Conservation (phyloP, 1,140 invertebrate species). For the Periplaneta americana region DNA sequence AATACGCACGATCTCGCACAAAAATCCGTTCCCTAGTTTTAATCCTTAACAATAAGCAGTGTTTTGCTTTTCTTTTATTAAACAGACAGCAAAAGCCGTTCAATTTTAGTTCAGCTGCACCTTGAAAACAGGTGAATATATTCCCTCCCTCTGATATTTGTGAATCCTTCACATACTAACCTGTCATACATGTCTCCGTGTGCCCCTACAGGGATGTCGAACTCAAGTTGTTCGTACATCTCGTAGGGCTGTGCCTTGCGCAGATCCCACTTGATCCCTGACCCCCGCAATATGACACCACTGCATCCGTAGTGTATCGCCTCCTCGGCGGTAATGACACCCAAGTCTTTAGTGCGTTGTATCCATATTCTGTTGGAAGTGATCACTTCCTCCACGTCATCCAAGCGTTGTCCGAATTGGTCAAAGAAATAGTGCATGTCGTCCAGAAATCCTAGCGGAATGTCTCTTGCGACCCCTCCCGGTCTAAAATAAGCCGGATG, state of each 20-base stretch:
- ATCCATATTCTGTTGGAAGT: constrained; percentile 80
- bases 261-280: constrained; percentile 87
- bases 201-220: constrained; percentile 76
- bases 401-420: constrained; percentile 68
- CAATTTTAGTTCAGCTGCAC: neutral
- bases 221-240: constrained; percentile 77
- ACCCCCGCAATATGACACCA: constrained; percentile 73
- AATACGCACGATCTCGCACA: too few species aligned
- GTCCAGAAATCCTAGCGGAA: constrained; percentile 78
- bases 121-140: neutral
- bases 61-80: neutral
- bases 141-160: neutral
- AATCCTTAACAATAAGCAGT: neutral
- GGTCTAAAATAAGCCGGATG: constrained; percentile 79
- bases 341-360: constrained; percentile 71
- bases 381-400: constrained; percentile 80
- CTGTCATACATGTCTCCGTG: constrained; percentile 85
- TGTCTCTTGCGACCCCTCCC: constrained; percentile 74
- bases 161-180: constrained; percentile 28
- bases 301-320: constrained; percentile 76
- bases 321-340: constrained; percentile 69
- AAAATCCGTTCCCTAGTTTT: too few species aligned
- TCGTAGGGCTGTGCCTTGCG: constrained; percentile 81
- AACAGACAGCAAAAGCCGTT: neutral
- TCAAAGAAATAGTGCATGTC: constrained; percentile 73